These are phyloP conservation scores for Atlantisia rogersi DNA, from an alignment of 2,113 vertebrate species.

Conservation along the genomic window DNA sequence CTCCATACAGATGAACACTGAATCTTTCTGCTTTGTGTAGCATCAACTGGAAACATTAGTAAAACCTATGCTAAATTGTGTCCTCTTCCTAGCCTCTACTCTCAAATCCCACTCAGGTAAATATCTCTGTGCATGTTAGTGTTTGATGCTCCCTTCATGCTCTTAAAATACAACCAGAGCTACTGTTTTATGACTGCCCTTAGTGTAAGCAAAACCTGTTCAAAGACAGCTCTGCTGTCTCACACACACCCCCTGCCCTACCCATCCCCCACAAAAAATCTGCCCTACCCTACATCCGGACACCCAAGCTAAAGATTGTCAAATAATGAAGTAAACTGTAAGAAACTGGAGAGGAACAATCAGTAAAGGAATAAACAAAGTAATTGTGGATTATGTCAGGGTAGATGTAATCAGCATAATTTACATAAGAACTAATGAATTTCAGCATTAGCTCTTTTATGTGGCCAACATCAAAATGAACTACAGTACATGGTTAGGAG, in stretches of 20 bases:
- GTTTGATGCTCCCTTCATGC: background rate
- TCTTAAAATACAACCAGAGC: background rate
- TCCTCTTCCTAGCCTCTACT: background rate
- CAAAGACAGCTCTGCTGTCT: background rate
- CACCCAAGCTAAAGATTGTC: background rate
- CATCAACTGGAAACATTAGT: background rate
- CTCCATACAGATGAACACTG: background rate
- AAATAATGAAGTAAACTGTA: background rate
- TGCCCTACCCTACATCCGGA: background rate
- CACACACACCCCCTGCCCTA: accelerated
- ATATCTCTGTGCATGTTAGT: background rate
- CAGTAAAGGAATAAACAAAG: background rate
- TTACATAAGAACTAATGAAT: background rate
- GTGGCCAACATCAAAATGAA: background rate
- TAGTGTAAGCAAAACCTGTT: background rate
- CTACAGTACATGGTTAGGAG: background rate
- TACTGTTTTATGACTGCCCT: background rate
- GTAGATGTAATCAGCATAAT: background rate
- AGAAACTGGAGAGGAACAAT: background rate
- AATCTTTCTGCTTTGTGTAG: background rate
- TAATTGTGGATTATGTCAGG: background rate
- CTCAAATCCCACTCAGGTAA: background rate
- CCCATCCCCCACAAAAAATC: background rate
- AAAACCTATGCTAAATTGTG: background rate
- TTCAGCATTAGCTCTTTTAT: background rate